Conservation (phyloP, 92 coral and sea anemone genomes). For the Anthopleura xanthogrammica region DNA sequence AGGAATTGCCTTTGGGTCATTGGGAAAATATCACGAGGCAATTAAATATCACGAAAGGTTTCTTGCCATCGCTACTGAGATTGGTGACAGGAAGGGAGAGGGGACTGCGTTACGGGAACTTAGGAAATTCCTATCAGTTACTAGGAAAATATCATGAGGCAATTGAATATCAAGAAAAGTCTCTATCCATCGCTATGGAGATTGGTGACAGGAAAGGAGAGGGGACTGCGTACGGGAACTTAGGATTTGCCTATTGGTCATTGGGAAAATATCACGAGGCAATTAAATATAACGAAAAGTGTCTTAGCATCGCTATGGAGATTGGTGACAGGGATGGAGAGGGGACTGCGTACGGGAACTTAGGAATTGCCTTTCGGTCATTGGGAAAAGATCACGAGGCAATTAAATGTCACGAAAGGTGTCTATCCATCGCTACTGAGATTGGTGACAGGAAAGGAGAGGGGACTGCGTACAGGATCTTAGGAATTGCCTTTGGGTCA, state of each 20-base stretch:
- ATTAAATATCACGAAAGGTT: background rate
- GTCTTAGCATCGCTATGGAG: background rate
- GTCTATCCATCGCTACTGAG: background rate
- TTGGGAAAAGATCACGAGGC: slow-evolving; percentile 16
- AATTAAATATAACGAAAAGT: slow-evolving; percentile 1
- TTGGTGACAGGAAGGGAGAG: background rate
- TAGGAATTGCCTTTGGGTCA: background rate
- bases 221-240: background rate
- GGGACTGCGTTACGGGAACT: background rate
- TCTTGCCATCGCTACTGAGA: background rate
- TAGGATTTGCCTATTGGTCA: background rate
- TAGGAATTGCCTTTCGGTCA: slow-evolving; percentile 2
- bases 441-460: slow-evolving; percentile 13
- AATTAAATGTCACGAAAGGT: slow-evolving; percentile 2
- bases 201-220: slow-evolving; percentile 3
- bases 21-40: background rate
- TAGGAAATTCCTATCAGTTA: background rate
- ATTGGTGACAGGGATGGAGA: slow-evolving; percentile 15
- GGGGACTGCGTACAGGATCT: background rate
- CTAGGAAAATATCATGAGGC: slow-evolving; percentile 1
- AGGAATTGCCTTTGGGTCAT: background rate
- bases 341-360: background rate
- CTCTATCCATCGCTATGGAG: background rate
- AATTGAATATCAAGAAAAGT: background rate
- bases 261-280: slow-evolving; percentile 9